Percentiles rank a stretch among this genome's conserved stretches.
These are phyloP conservation scores for Mirza zaza DNA, from an alignment of 2,113 vertebrate genomes.

Conservation along the genomic window DNA sequence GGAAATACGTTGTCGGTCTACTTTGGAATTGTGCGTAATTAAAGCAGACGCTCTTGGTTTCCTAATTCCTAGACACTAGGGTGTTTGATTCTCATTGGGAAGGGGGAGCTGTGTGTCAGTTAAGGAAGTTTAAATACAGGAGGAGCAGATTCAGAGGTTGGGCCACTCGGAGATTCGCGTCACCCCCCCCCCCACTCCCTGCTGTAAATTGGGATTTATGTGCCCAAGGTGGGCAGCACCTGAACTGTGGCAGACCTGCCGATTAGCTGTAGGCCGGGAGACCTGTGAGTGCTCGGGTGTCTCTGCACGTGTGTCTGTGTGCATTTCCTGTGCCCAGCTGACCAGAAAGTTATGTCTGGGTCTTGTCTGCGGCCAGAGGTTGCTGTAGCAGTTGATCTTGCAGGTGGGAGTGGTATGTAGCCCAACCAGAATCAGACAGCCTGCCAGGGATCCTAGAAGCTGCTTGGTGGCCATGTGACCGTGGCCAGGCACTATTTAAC, in stretches of 20 bases:
- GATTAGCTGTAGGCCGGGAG: not conserved
- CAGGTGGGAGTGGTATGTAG: slow-evolving; percentile 10
- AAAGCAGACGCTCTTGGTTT: slow-evolving; percentile 48
- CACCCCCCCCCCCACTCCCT: not conserved
- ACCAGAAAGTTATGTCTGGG: slow-evolving; percentile 62
- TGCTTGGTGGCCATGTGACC: slow-evolving; percentile 6
- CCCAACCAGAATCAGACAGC: not conserved
- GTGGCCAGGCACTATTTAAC: not conserved
- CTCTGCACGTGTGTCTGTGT: not conserved
- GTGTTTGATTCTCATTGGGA: not conserved
- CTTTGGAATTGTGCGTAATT: slow-evolving; percentile 49
- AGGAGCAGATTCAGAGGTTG: not conserved
- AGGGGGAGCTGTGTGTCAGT: not conserved
- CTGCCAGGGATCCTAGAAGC: not conserved
- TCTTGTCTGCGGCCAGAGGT: slow-evolving; percentile 43
- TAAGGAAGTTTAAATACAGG: not conserved
- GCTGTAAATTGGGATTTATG: not conserved
- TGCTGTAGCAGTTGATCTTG: slow-evolving; percentile 18
- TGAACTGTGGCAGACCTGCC: not conserved
- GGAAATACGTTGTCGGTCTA: slow-evolving; percentile 72
- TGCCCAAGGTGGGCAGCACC: not conserved
- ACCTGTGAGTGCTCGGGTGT: not conserved
- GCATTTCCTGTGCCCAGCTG: slow-evolving; percentile 41
- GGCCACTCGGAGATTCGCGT: not conserved
- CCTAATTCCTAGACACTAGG: slow-evolving; percentile 7